Conservation (phyloP, 2,797 vertebrate species). For the Diglossa cyanea region DNA sequence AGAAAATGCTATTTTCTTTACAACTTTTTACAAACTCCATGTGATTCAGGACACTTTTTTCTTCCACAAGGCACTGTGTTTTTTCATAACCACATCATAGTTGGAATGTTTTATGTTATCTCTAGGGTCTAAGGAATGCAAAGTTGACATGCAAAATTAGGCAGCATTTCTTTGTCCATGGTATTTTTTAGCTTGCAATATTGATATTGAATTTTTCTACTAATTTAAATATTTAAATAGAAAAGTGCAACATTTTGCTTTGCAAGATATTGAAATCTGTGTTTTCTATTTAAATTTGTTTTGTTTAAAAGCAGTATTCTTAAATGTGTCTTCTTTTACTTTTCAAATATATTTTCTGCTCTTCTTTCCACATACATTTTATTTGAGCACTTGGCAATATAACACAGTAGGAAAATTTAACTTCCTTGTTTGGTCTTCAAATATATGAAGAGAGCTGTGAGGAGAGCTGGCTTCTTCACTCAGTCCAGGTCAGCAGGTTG, state of each 20-base stretch:
- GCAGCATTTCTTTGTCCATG: neutral
- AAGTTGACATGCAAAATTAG: neutral
- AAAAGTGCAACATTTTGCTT: neutral
- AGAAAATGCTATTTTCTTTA: neutral
- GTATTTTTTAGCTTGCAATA: neutral
- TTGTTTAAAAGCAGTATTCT: neutral
- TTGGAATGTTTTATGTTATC: neutral
- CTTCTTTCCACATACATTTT: neutral
- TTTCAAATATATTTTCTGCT: neutral
- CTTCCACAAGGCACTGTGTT: neutral
- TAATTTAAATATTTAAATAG: neutral
- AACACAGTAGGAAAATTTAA: neutral
- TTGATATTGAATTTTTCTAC: neutral
- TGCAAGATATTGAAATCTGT: rapidly evolving
- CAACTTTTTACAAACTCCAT: neutral
- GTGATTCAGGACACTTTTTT: neutral
- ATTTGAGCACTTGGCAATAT: neutral
- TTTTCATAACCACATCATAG: neutral
- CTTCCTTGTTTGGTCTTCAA: neutral
- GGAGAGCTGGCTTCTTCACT: neutral
- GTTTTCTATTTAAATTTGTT: neutral
- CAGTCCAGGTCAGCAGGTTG: neutral
- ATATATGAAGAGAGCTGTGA: neutral
- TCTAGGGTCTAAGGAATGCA: neutral
- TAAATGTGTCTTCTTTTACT: neutral